Conservation (phyloP, 2,113 vertebrate species). For the Opisthocomus hoazin region DNA sequence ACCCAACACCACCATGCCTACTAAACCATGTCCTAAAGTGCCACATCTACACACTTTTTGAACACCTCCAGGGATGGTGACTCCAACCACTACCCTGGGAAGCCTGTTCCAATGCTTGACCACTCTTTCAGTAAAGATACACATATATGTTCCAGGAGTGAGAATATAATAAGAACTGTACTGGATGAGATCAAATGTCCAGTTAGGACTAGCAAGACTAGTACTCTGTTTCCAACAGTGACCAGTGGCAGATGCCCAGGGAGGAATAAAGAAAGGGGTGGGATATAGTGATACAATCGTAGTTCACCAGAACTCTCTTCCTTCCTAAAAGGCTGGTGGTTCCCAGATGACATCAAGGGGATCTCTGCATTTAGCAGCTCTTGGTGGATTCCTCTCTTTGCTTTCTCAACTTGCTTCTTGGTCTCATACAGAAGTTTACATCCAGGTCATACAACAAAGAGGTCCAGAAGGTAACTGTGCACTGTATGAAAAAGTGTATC, state of each 20-base stretch:
- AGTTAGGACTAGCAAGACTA: background rate
- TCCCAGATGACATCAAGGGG: background rate
- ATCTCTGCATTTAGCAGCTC: background rate
- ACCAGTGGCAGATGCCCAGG: background rate
- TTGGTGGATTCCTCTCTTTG: background rate
- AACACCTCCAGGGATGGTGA: too few relatives aligned
- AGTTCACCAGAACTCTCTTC: background rate
- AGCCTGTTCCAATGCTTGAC: too few relatives aligned
- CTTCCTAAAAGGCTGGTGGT: background rate
- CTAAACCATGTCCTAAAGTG: too few relatives aligned
- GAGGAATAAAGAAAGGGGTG: background rate
- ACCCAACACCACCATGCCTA: too few relatives aligned
- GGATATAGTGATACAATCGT: too few relatives aligned
- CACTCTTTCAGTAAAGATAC: too few relatives aligned
- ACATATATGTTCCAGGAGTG: background rate
- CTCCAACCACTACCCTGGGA: too few relatives aligned
- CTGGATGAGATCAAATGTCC: background rate
- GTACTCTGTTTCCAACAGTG: background rate
- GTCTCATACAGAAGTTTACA: background rate
- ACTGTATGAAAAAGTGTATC: background rate
- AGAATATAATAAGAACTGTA: background rate
- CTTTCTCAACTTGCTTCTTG: background rate
- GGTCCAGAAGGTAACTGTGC: background rate
- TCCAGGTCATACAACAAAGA: background rate
- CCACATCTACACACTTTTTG: too few relatives aligned